Conservation (phyloP, 1,140 invertebrate genomes). For the honey bee (Apis mellifera) region Amel_HAv3.1 CM009946.2:4852001-4852500, state of each 20-base stretch:
- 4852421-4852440: conserved; percentile 77
- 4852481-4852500: conserved; percentile 74
- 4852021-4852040: conserved; percentile 67
- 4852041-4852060: conserved; percentile 69
- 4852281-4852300: conserved; percentile 52
- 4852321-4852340: conserved; percentile 78
- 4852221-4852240: no score
- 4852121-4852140: conserved; percentile 87
- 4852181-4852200: conserved; percentile 62
- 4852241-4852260: no score
- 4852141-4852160: conserved; percentile 85
- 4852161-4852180: conserved; percentile 78
- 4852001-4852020: conserved; percentile 70
- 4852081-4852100: conserved; percentile 85
- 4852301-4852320: no score
- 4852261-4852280: conserved; percentile 9
- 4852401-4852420: conserved; percentile 80
- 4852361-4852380: conserved; percentile 83
- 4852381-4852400: conserved; percentile 71
- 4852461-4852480: conserved; percentile 60
- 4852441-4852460: conserved; percentile 78
- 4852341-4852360: conserved; percentile 81
- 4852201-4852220: conserved; percentile 33
- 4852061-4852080: conserved; percentile 84
- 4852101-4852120: conserved; percentile 87